phyloP scores from a whole-genome alignment of 1,140 invertebrate genomes.

The Magallana angulata region DNA sequence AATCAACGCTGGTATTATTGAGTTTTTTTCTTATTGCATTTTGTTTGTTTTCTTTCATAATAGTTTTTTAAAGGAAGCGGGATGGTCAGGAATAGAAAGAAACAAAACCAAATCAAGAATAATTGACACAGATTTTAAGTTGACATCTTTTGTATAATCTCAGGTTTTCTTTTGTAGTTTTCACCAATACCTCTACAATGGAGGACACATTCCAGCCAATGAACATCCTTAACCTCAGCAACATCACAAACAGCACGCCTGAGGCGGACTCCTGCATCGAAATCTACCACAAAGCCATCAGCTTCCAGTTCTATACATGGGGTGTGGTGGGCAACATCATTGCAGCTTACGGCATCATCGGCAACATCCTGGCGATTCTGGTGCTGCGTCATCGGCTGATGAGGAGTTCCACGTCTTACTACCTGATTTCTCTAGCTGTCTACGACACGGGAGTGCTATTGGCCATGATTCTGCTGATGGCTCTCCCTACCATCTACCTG shows the following conservation, averaged over 20 bases:
- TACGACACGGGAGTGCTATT: conserved; percentile 80
- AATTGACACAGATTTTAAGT: too few relatives aligned
- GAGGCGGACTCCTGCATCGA: neutral
- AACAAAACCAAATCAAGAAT: too few relatives aligned
- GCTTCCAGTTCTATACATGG: conserved; percentile 73
- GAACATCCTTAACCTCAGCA: neutral
- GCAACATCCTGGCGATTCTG: conserved; percentile 75
- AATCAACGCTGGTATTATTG: too few relatives aligned
- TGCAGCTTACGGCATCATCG: conserved; percentile 80
- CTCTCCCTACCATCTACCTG: conserved; percentile 88
- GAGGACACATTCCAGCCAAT: neutral
- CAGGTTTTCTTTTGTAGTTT: neutral
- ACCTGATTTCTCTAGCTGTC: conserved; percentile 76
- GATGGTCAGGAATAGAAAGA: too few relatives aligned
- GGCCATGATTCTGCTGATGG: conserved; percentile 87
- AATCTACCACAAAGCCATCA: conserved; percentile 34
- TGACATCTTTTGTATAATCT: too few relatives aligned
- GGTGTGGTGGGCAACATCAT: conserved; percentile 85
- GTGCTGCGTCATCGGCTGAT: conserved; percentile 75
- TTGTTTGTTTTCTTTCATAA: too few relatives aligned
- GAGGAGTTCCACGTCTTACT: conserved; percentile 76
- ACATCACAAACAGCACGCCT: neutral
- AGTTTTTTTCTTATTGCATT: too few relatives aligned
- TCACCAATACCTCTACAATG: neutral
- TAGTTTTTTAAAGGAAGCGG: too few relatives aligned